These are phyloP conservation scores for Hephaestus fuliginosus DNA, from an alignment of 2,797 vertebrate genomes.

Conservation along the genomic window DNA sequence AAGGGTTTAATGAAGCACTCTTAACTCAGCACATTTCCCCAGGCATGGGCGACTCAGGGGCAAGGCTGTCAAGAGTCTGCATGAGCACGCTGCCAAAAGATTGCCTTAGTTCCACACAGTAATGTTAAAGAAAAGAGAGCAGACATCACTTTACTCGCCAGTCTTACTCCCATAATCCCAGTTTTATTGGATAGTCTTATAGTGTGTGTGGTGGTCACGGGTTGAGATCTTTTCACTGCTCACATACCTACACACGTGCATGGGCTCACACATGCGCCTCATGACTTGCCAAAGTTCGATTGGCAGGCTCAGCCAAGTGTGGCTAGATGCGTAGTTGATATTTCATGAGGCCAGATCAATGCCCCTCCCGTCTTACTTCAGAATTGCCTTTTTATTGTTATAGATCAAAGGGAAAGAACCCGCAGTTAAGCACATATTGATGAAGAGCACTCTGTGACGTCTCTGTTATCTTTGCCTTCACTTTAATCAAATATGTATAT, in stretches of 20 bases:
- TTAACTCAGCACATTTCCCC: conserved; percentile 72
- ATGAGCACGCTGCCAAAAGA: conserved; percentile 63
- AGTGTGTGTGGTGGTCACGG: conserved; percentile 6
- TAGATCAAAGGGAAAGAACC: conserved; percentile 60
- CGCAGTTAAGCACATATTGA: conserved; percentile 48
- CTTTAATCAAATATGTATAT: conserved; percentile 19
- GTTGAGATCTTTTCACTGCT: conserved; percentile 11
- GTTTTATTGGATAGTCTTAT: conserved; percentile 61
- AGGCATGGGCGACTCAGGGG: conserved; percentile 60
- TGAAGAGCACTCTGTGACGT: conserved; percentile 36
- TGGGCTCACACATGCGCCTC: conserved; percentile 18
- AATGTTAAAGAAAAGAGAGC: conserved; percentile 62
- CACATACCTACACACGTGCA: conserved; percentile 22
- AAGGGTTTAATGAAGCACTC: conserved; percentile 77
- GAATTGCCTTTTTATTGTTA: conserved; percentile 73
- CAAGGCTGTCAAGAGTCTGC: conserved; percentile 55
- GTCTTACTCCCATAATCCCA: conserved; percentile 57
- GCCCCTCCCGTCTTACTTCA: conserved; percentile 59
- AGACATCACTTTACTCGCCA: conserved; percentile 47
- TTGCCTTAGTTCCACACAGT: conserved; percentile 50
- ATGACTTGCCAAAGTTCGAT: conserved; percentile 54
- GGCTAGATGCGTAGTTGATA: conserved; percentile 65
- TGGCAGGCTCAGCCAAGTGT: conserved; percentile 57
- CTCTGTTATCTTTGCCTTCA: conserved; percentile 43
- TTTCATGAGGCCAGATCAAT: conserved; percentile 71